Conservation (phyloP, 2,113 vertebrate species). For the Verasper variegatus region DNA sequence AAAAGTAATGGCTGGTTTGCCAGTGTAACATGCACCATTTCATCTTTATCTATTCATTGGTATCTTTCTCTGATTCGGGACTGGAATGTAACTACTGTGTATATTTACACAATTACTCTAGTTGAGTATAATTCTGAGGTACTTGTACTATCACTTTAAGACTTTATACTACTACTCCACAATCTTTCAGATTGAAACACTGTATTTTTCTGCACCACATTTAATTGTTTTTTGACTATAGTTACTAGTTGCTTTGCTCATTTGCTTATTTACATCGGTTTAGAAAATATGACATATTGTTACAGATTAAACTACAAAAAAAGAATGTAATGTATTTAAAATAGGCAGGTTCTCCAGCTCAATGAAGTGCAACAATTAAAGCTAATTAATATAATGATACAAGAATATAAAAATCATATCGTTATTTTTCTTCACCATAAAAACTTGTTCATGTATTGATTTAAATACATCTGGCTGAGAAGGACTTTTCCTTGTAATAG, state of each 20-base stretch:
- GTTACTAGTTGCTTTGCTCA: too few relatives aligned
- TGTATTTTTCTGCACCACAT: too few relatives aligned
- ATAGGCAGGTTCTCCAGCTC: not conserved
- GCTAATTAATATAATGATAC: not conserved
- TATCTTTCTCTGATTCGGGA: not conserved
- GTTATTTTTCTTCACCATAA: not conserved
- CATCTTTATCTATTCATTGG: not conserved
- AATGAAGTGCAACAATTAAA: too few relatives aligned
- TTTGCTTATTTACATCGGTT: too few relatives aligned
- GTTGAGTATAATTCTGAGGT: too few relatives aligned
- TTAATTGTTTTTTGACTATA: too few relatives aligned
- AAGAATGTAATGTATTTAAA: not conserved
- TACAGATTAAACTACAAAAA: not conserved
- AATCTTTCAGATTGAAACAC: not conserved
- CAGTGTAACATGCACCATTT: not conserved
- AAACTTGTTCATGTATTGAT: not conserved
- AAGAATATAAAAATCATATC: not conserved
- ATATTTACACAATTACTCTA: not conserved
- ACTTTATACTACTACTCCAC: not conserved
- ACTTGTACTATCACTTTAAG: too few relatives aligned
- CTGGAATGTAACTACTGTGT: not conserved
- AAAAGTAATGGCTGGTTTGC: conserved; percentile 46
- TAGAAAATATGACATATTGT: not conserved
- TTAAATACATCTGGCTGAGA: not conserved
- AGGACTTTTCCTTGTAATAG: not conserved